Conservation (phyloP, 2,113 vertebrate genomes). For the Pterophyllum scalare region DNA sequence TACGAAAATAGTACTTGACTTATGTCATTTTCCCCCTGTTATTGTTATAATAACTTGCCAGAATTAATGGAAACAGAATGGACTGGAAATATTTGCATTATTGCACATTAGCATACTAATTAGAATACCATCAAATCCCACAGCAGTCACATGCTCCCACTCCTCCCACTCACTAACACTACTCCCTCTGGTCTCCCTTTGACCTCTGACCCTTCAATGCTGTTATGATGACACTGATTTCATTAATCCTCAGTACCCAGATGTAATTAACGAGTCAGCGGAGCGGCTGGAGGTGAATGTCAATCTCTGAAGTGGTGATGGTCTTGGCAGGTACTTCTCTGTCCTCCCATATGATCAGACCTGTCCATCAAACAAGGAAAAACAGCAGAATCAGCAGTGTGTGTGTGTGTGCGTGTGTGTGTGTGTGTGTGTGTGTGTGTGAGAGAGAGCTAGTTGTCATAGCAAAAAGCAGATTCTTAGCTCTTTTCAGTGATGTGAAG, state of each 20-base stretch:
- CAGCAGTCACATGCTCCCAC: background rate
- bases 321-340: conserved; percentile 16
- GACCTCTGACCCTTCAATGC: conserved; percentile 43
- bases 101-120: conserved; percentile 57
- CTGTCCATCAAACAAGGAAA: conserved; percentile 15
- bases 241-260: conserved; percentile 46
- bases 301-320: conserved; percentile 26
- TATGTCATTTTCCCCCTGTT: background rate
- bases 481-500: background rate
- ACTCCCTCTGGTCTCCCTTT: conserved; percentile 36
- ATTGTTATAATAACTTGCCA: conserved; percentile 11
- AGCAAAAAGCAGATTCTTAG: background rate
- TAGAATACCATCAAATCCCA: conserved; percentile 41
- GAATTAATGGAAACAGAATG: conserved; percentile 7
- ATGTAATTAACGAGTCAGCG: conserved; percentile 52
- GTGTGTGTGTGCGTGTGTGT: background rate
- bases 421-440: background rate
- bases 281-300: conserved; percentile 47
- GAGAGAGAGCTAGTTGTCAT: background rate
- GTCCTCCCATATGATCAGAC: conserved; percentile 36
- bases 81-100: conserved; percentile 25
- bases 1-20: background rate
- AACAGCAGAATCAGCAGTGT: background rate
- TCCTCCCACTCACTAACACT: conserved; percentile 41
- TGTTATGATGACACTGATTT: conserved; percentile 42